Conservation (phyloP, 1,140 invertebrate genomes). For the Coenobita brevimanus region DNA sequence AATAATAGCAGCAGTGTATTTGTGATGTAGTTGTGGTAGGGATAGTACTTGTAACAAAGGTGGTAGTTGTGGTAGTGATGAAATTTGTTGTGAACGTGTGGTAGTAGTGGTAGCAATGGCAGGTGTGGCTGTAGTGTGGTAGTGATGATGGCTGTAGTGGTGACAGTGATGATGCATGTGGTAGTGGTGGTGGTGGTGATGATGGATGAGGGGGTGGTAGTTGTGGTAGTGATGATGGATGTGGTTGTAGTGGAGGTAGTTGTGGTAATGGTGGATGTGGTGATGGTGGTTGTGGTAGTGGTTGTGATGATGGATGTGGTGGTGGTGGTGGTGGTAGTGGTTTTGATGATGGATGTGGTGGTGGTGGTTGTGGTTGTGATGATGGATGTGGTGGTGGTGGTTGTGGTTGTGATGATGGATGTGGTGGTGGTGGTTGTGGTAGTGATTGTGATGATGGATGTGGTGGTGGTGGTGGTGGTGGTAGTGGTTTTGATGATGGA, state of each 20-base stretch:
- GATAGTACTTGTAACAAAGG: no score
- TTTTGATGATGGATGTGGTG: not conserved
- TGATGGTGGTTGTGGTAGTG: no score
- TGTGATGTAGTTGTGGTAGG: no score
- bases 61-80: no score
- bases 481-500: not conserved
- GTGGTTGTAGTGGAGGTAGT: not conserved
- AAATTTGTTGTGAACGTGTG: no score
- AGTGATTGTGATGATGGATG: not conserved
- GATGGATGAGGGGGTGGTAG: not conserved
- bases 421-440: conserved; percentile 4
- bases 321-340: no score
- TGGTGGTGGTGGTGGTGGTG: not conserved
- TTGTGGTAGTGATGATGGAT: not conserved
- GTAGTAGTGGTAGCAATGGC: not conserved
- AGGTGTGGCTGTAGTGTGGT: not conserved
- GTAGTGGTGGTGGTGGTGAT: conserved; percentile 14
- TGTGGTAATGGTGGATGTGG: no score
- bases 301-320: no score
- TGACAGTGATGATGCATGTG: not conserved
- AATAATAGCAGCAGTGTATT: no score
- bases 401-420: not conserved
- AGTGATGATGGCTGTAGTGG: not conserved
- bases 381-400: not conserved
- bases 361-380: not conserved